Evolutionary conservation across 2,888 invertebrate species (phyloP).

Genomic region (Cataglyphis rosenhaueri): DNA sequence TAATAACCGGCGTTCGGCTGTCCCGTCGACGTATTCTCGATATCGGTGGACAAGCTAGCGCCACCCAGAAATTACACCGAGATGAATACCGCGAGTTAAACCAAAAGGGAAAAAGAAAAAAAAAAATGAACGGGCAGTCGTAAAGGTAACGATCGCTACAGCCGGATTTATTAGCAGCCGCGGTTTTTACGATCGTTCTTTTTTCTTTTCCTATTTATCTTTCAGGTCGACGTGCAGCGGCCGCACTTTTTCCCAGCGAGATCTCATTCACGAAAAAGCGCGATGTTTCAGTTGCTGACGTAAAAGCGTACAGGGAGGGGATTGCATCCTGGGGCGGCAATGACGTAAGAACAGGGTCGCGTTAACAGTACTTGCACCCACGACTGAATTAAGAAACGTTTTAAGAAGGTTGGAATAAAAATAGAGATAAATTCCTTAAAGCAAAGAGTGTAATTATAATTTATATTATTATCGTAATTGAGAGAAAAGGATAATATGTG

Average conservation of each 20-base stretch:
- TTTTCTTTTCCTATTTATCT: slow-evolving; percentile 40
- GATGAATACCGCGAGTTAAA: slow-evolving; percentile 44
- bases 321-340: slow-evolving; percentile 57
- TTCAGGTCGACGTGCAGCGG: slow-evolving; percentile 23
- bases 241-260: slow-evolving; percentile 17
- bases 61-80: slow-evolving; percentile 55
- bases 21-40: slow-evolving; percentile 58
- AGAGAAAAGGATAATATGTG: neutral
- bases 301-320: slow-evolving; percentile 60
- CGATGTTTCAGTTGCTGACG: slow-evolving; percentile 71
- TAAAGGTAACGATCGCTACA: slow-evolving; percentile 23
- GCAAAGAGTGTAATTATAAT: neutral
- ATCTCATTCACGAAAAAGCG: slow-evolving; percentile 61
- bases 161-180: slow-evolving; percentile 42
- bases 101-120: slow-evolving; percentile 7
- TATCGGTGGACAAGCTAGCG: slow-evolving; percentile 53
- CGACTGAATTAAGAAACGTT: neutral
- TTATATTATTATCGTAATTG: neutral
- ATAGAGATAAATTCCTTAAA: neutral
- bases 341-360: slow-evolving; percentile 69
- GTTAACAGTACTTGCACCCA: slow-evolving; percentile 12
- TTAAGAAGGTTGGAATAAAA: neutral
- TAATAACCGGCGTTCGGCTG: slow-evolving; percentile 56
- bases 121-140: slow-evolving; percentile 22
- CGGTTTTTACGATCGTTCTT: slow-evolving; percentile 27